Percentiles rank a stretch among this genome's conserved stretches.
Conservation (phyloP, 2,113 vertebrate species). For the Colaptes auratus region DNA sequence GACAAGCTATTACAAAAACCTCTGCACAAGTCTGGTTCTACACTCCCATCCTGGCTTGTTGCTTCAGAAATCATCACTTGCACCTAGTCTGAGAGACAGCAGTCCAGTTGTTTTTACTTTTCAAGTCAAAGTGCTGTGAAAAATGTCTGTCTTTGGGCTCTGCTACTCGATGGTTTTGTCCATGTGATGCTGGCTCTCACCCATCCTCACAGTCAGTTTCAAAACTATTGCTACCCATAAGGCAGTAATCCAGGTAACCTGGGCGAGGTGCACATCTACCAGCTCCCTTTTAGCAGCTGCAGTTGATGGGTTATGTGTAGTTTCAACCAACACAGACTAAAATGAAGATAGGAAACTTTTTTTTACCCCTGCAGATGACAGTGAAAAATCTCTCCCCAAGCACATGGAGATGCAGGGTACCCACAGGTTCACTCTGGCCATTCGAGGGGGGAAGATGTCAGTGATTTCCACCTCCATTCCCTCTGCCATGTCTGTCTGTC, state of each 20-base stretch:
- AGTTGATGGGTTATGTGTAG: background rate
- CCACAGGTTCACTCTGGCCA: background rate
- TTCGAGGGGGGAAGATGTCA: background rate
- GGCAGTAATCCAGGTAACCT: background rate
- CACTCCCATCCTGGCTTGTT: background rate
- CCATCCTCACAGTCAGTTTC: background rate
- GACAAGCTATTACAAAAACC: background rate
- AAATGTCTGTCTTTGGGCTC: background rate
- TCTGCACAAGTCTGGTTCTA: background rate
- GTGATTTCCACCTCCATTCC: background rate
- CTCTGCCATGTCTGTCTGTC: background rate
- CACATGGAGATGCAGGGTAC: background rate
- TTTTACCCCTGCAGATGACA: background rate
- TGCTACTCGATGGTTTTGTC: background rate
- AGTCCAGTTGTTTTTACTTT: background rate
- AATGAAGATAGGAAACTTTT: background rate
- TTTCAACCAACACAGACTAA: background rate
- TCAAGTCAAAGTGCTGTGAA: background rate
- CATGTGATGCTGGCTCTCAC: background rate
- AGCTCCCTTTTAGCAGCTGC: background rate
- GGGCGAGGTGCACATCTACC: background rate
- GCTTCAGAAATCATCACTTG: background rate
- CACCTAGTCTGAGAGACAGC: background rate
- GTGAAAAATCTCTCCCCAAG: background rate
- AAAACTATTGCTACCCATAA: slow-evolving; percentile 14